Base-by-base conservation (phyloP, 2,113 vertebrate species). In the Bungarus multicinctus region DNA sequence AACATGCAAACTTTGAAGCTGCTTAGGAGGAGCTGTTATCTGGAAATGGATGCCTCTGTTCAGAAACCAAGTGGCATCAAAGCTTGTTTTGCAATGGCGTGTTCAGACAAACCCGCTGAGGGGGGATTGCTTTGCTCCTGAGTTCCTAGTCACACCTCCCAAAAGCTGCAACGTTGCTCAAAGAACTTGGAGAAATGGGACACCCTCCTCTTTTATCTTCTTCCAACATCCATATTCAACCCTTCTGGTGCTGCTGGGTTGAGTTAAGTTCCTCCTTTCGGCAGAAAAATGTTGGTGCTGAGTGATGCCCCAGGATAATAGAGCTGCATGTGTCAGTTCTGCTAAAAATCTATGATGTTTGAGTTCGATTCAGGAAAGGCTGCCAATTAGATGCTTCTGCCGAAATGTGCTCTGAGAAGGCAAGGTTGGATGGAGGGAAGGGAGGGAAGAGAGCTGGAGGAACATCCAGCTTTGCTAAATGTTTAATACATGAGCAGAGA, bases 191-290 rank as follows among this genome's bases (percentile, higher is more conserved):
- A 8, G 0, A 54, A 88, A 0, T 0, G 14, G 20, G 39, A 93
- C 50, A 18, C 30, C 60, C 89, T 25, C 89, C 34, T 5, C 88
- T 89, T 53, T 89, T 90, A 89, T 74, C 9, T 57, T 50, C 94
- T 90, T 81, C 87, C 85, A 90, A 12, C 14, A 1, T 93, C 2
- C 94, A 95, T 95, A 93, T 92, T 96, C 85, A 91, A 95, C 94
- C 8, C 0, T 85, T 30, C 0, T 57, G 60, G 25, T n/a, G 89
- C 54, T 22, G 69, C 22, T 30, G 34, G 1, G 25, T 58, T 90
- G 69, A 88, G 47, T 69, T 69, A 64, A 85, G 50, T 54, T 2
- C 47, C 89, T 85, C 22, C 92, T 34, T 69, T 90, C 92, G 91
- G 30, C 0, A 9, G 0, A 39, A 91, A 92, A 52, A 69, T 2